A percentile compares a stretch with the other conserved stretches of the same genome.
phyloP scores from a whole-genome alignment of 2,888 invertebrate genomes.

The Nezara viridula region DNA sequence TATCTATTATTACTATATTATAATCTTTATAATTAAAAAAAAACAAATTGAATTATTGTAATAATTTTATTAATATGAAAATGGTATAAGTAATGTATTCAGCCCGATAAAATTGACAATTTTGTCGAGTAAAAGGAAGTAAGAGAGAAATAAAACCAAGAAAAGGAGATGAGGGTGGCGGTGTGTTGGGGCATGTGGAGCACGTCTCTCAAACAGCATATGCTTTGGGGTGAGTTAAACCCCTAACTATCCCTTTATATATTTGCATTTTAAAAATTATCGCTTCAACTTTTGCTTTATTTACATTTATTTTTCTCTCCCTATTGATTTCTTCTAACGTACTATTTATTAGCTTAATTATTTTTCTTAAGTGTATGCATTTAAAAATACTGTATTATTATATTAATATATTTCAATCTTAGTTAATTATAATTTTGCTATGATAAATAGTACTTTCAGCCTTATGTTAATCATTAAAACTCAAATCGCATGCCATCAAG shows the following conservation, averaged over 20 bases:
- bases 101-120: conserved; percentile 9
- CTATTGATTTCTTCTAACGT: neutral
- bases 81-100: neutral
- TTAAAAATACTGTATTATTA: neutral
- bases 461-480: neutral
- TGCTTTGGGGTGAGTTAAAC: conserved; percentile 59
- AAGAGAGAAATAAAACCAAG: neutral
- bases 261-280: conserved; percentile 43
- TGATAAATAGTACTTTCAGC: neutral
- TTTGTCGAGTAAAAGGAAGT: conserved; percentile 51
- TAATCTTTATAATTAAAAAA: neutral
- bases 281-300: conserved; percentile 28
- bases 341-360: conserved; percentile 20
- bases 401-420: neutral
- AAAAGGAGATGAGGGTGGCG: conserved; percentile 50
- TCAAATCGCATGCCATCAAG: neutral
- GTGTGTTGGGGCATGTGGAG: conserved; percentile 57
- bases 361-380: neutral
- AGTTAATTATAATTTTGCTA: neutral
- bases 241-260: conserved; percentile 57
- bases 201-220: conserved; percentile 53
- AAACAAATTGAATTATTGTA: neutral
- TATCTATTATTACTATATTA: too few species aligned
- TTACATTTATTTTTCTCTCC: neutral
- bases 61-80: conserved; percentile 10